These are phyloP conservation scores for Criorhina ranunculi DNA, from an alignment of 2,888 invertebrate genomes.

Conservation along the genomic window DNA sequence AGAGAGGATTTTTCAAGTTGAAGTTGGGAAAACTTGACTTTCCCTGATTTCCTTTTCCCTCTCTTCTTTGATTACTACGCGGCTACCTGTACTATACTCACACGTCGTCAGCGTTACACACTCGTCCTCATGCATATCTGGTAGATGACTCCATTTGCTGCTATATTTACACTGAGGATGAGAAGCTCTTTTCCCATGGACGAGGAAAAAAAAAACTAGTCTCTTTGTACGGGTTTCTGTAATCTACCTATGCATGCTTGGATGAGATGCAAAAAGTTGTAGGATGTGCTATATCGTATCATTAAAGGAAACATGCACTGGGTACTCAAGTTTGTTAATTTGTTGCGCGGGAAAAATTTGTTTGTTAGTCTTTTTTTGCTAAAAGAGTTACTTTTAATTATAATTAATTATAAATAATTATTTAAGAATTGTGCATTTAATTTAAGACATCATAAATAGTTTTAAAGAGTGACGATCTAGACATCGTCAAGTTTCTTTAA, in stretches of 20 bases:
- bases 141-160: slow-evolving; percentile 6
- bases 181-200: slow-evolving; percentile 28
- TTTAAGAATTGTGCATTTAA: not conserved
- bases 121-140: not conserved
- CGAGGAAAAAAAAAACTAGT: not conserved
- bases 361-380: not conserved
- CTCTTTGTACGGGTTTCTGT: slow-evolving; percentile 10
- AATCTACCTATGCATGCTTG: not conserved
- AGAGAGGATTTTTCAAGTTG: slow-evolving; percentile 41
- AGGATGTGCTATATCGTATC: slow-evolving; percentile 17
- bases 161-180: slow-evolving; percentile 26
- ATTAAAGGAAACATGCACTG: slow-evolving; percentile 22
- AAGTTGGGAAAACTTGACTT: slow-evolving; percentile 59
- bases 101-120: slow-evolving; percentile 12
- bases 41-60: slow-evolving; percentile 31
- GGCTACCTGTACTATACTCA: slow-evolving; percentile 16
- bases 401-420: not conserved
- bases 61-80: slow-evolving; percentile 10
- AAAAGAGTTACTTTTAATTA: not conserved
- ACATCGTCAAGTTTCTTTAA: no score
- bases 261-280: slow-evolving; percentile 3
- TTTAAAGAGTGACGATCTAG: no score
- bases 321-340: slow-evolving; percentile 12
- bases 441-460: no score
- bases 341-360: not conserved